Evolutionary conservation across 2,888 invertebrate genomes (phyloP), one percentile per base, ranked within the genome.

Genomic region (Polydrusus tereticollis): DNA sequence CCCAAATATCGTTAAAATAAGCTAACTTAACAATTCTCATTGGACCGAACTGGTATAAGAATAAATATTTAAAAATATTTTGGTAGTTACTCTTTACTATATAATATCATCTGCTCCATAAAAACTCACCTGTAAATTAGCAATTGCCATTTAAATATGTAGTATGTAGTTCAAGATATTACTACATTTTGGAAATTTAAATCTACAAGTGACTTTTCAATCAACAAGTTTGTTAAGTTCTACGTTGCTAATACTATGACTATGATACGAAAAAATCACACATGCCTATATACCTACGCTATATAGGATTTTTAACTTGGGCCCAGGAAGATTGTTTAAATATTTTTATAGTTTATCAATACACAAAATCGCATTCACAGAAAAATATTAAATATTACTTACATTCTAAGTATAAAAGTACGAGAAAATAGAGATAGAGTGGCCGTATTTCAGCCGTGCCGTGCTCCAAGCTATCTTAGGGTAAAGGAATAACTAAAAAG

Each of bases 321-420:
- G 85, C 86, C 85, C 85, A 86, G 85, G 84, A 85, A 86, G 86
- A 86, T 86, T 86, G 86, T 86, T 86, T 82, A 82, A 83, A 82
- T 63, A 72, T 74, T 74, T 63, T 69, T 62, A 59, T 47, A 64
- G 59, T 50, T 43, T n/a, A n/a, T n/a, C n/a, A n/a, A 58, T 66
- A 50, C 62, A 73, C 73, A 70, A 70, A 73, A 70, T 63, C 69
- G 65, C 59, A 55, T 65, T 69, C 66, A 72, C 67, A 66, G 63
- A 68, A 72, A 72, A 72, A 64, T 72, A 66, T 63, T 60, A 57
- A 59, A 63, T 72, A 57, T 69, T 64, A 69, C 69, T 84, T 83
- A 83, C 75, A 75, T 77, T 75, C 81, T 82, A 81, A 79, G 79
- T 81, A 81, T 78, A 80, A 81, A 81, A 81, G 79, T 80, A 79